phyloP scores from a whole-genome alignment of 2,888 invertebrate genomes.

The Oconnorella tubifera region DNA sequence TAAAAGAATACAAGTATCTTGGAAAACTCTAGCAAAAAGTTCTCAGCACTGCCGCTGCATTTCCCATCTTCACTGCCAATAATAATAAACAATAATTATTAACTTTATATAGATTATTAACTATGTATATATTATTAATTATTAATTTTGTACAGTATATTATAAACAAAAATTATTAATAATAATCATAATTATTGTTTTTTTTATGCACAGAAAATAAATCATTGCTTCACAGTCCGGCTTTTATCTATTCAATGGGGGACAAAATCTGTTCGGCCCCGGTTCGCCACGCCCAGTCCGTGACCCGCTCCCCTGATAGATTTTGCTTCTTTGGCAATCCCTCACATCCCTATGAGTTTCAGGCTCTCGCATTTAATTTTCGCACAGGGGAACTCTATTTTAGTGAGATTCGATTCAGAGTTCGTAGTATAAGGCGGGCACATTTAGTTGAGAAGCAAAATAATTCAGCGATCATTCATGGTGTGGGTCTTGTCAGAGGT shows the following conservation, averaged over 20 bases:
- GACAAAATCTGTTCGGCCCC: constrained; percentile 29
- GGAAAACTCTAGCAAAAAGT: too few relatives aligned
- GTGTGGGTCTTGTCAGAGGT: constrained; percentile 30
- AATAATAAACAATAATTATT: too few relatives aligned
- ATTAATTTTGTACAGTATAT: too few relatives aligned
- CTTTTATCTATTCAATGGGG: constrained; percentile 29
- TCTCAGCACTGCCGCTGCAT: too few relatives aligned
- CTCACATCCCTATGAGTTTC: constrained; percentile 25
- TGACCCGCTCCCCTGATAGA: constrained; percentile 13
- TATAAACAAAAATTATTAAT: too few relatives aligned
- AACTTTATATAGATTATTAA: too few relatives aligned
- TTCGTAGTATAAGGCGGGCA: constrained; percentile 29
- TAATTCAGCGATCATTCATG: constrained; percentile 31
- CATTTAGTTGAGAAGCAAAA: constrained; percentile 21
- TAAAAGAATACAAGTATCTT: too few relatives aligned
- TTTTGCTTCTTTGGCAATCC: constrained; percentile 27
- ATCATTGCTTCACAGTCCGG: constrained; percentile 14
- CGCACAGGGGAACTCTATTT: constrained; percentile 28
- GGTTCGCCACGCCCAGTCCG: constrained; percentile 20
- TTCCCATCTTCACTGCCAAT: too few relatives aligned
- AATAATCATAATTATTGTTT: too few relatives aligned
- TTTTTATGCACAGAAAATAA: constrained; percentile 21
- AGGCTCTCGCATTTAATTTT: constrained; percentile 28
- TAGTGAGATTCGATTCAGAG: constrained; percentile 23
- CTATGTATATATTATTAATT: too few relatives aligned